phyloP scores from a whole-genome alignment of 2,888 invertebrate genomes.

The Melitaea athalia region DNA sequence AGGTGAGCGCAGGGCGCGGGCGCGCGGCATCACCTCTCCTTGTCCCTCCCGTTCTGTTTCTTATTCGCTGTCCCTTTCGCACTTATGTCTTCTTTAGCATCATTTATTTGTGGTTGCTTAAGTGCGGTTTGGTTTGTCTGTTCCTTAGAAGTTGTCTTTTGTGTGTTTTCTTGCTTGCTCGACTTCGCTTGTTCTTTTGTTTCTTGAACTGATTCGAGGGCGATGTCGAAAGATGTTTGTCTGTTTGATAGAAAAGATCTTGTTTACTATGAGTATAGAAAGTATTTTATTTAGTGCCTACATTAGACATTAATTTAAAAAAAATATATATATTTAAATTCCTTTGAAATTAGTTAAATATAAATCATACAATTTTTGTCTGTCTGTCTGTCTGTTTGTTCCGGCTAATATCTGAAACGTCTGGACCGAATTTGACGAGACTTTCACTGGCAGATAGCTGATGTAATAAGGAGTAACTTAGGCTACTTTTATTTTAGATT shows the following conservation, averaged over 20 bases:
- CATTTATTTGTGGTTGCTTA: not conserved
- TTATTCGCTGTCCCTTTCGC: slow-evolving; percentile 21
- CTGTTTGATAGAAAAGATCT: slow-evolving; percentile 45
- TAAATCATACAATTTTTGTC: too few species aligned
- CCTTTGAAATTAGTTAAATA: too few species aligned
- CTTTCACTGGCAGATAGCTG: too few species aligned
- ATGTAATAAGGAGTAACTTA: too few species aligned
- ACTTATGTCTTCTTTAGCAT: not conserved
- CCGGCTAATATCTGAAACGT: too few species aligned
- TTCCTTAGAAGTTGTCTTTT: slow-evolving; percentile 41
- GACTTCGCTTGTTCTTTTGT: slow-evolving; percentile 45
- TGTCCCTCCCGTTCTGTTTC: slow-evolving; percentile 34
- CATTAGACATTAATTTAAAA: too few species aligned
- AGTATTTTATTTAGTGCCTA: not conserved
- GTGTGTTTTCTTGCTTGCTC: slow-evolving; percentile 38
- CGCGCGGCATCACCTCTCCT: slow-evolving; percentile 43
- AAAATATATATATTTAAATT: too few species aligned
- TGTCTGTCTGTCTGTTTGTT: too few species aligned
- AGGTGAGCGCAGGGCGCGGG: slow-evolving; percentile 42
- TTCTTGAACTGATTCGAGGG: slow-evolving; percentile 70
- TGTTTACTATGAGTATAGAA: not conserved
- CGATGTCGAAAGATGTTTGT: slow-evolving; percentile 72
- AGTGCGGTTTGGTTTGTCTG: slow-evolving; percentile 16
- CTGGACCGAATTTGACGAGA: too few species aligned
- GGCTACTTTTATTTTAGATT: too few species aligned